phyloP scores from a whole-genome alignment of 1,140 invertebrate genomes.

The Drosophila mojavensis region DNA sequence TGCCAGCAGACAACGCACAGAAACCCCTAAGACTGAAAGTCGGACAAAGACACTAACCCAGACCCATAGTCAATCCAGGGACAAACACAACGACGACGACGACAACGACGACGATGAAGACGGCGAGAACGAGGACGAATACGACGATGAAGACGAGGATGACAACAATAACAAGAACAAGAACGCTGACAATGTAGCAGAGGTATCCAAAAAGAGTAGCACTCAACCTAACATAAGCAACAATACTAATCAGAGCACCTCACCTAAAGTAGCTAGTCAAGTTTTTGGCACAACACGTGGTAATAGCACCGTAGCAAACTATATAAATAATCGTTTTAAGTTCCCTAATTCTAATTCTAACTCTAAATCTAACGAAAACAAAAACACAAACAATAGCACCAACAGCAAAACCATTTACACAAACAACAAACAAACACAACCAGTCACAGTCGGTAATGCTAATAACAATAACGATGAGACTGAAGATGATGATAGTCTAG shows the following conservation, averaged over 20 bases:
- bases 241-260: slow-evolving; percentile 34
- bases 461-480: slow-evolving; percentile 47
- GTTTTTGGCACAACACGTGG: slow-evolving; percentile 56
- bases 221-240: slow-evolving; percentile 36
- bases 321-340: slow-evolving; percentile 66
- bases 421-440: slow-evolving; percentile 37
- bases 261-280: slow-evolving; percentile 55
- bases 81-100: slow-evolving; percentile 12
- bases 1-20: slow-evolving; percentile 54
- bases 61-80: neutral
- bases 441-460: slow-evolving; percentile 58
- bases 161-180: neutral
- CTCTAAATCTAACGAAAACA: neutral
- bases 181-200: neutral
- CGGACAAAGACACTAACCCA: neutral
- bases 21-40: slow-evolving; percentile 13
- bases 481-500: slow-evolving; percentile 34
- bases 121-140: neutral
- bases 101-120: neutral
- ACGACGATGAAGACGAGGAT: slow-evolving; percentile 14
- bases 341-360: slow-evolving; percentile 22
- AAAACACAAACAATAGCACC: slow-evolving; percentile 15
- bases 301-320: slow-evolving; percentile 81
- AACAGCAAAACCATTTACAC: slow-evolving; percentile 44
- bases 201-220: slow-evolving; percentile 49